Conservation (phyloP, 2,113 vertebrate species). For the Todiramphus chloris region DNA sequence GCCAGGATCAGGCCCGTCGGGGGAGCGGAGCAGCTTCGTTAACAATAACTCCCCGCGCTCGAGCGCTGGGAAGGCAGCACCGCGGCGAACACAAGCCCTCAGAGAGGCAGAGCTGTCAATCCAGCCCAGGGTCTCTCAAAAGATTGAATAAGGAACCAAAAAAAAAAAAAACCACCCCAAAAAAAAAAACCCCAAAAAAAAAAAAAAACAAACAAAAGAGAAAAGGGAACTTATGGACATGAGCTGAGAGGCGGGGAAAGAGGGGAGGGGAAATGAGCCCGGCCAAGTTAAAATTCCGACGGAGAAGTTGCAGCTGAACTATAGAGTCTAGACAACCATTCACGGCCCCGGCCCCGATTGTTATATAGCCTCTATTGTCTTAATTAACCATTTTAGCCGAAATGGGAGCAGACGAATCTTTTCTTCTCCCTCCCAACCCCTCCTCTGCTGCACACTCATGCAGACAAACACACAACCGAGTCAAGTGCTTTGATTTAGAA, state of each 20-base stretch:
- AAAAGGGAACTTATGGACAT: slow-evolving; percentile 51
- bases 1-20: neutral
- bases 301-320: slow-evolving; percentile 59
- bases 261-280: slow-evolving; percentile 34
- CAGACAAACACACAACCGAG: slow-evolving; percentile 53
- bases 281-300: slow-evolving; percentile 73
- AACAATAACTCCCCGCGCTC: neutral
- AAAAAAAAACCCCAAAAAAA: neutral
- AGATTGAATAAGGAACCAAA: slow-evolving; percentile 46
- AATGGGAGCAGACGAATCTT: slow-evolving; percentile 63
- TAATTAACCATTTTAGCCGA: slow-evolving; percentile 70
- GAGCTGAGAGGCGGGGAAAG: slow-evolving; percentile 60
- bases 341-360: slow-evolving; percentile 44
- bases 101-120: slow-evolving; percentile 45
- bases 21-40: neutral
- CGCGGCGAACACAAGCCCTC: neutral
- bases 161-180: no score
- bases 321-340: slow-evolving; percentile 76
- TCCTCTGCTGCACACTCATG: slow-evolving; percentile 5
- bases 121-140: neutral
- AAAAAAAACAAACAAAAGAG: slow-evolving; percentile 49
- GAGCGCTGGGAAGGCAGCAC: slow-evolving; percentile 23
- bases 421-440: slow-evolving; percentile 57
- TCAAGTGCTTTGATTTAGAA: slow-evolving; percentile 63
- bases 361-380: slow-evolving; percentile 69